Evolutionary conservation across 1,140 invertebrate genomes (phyloP).

Genomic region (Pogonognathellus flavescens): DNA sequence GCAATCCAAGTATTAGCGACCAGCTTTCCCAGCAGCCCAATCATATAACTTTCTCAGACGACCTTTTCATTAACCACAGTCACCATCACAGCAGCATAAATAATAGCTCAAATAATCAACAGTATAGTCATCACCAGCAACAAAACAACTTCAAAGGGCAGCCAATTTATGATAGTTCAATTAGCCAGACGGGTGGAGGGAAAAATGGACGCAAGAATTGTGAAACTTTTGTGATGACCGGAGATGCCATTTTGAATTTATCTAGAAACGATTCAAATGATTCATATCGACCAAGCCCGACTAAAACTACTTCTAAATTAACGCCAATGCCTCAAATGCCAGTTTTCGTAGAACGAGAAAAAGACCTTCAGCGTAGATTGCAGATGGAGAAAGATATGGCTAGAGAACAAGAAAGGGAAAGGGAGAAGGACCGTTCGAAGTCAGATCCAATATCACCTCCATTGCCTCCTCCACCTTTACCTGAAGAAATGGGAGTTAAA

Average conservation of each 20-base stretch:
- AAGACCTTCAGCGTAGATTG: constrained; percentile 44
- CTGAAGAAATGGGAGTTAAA: constrained; percentile 43
- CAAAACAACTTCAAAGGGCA: constrained; percentile 44
- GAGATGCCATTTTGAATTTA: constrained; percentile 92
- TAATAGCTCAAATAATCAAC: constrained; percentile 39
- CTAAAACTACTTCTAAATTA: constrained; percentile 64
- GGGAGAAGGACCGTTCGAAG: constrained; percentile 27
- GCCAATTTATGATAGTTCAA: neutral
- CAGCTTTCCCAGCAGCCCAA: constrained; percentile 49
- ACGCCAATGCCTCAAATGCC: constrained; percentile 62
- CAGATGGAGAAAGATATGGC: constrained; percentile 53
- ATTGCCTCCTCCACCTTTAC: constrained; percentile 61
- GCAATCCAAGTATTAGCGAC: neutral
- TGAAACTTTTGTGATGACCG: constrained; percentile 98
- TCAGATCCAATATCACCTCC: constrained; percentile 53
- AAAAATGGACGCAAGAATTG: constrained; percentile 71
- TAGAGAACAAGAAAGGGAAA: constrained; percentile 48
- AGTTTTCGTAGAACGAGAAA: constrained; percentile 58
- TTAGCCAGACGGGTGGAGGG: neutral
- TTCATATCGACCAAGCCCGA: constrained; percentile 59
- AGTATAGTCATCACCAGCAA: constrained; percentile 46
- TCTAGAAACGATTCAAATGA: constrained; percentile 73
- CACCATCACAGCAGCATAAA: constrained; percentile 48
- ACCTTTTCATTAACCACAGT: constrained; percentile 65
- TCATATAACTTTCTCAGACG: constrained; percentile 63